A percentile compares a stretch with the other conserved stretches of the same genome.
These are phyloP conservation scores for Phrynosoma platyrhinos DNA, from an alignment of 2,113 vertebrate species.

Conservation along the genomic window DNA sequence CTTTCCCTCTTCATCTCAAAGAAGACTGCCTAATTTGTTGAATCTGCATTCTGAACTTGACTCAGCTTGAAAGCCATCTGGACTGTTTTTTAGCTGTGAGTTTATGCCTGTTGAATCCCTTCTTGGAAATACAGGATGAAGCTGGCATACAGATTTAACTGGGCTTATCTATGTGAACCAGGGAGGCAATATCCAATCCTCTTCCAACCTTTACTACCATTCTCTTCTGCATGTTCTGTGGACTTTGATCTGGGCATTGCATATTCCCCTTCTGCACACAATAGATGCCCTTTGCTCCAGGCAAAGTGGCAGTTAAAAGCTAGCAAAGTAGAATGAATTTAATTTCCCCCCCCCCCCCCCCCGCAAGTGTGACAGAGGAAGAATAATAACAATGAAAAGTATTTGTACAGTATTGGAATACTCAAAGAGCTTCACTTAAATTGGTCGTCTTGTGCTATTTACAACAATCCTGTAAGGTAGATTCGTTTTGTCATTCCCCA, in stretches of 20 bases:
- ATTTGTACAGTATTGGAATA: neutral
- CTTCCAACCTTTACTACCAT: slow-evolving; percentile 11
- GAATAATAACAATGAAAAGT: neutral
- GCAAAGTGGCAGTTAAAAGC: neutral
- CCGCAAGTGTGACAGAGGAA: neutral
- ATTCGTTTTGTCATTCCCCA: neutral
- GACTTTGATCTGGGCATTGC: neutral
- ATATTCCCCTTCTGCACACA: neutral
- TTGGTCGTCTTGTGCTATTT: neutral
- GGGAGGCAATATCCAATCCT: neutral
- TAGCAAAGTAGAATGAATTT: neutral
- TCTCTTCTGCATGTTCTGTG: neutral
- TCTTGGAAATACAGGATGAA: neutral
- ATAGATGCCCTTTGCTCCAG: neutral
- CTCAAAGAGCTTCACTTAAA: neutral
- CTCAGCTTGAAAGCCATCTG: neutral
- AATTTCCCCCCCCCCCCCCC: neutral
- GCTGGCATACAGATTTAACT: neutral
- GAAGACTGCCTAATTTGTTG: neutral
- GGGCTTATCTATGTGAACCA: neutral
- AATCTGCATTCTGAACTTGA: neutral
- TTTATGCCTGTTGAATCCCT: neutral
- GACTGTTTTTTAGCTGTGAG: neutral
- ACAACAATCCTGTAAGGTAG: neutral
- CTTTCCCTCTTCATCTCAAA: neutral